Percentiles rank a stretch among this genome's conserved stretches.
These are phyloP conservation scores for Trinorchestia longiramus DNA, from an alignment of 1,140 invertebrate species.

Conservation along the genomic window DNA sequence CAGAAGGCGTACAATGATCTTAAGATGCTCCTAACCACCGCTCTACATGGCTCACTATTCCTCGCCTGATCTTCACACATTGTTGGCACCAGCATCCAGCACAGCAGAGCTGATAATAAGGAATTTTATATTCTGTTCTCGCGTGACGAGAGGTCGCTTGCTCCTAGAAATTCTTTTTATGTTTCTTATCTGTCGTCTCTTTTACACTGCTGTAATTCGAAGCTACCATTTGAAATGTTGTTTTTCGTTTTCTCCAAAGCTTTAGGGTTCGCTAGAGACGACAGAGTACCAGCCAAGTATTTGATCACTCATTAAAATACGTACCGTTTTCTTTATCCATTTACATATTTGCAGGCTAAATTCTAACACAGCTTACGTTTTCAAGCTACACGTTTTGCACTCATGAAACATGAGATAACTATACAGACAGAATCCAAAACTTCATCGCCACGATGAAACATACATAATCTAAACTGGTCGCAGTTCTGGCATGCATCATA, in stretches of 20 bases:
- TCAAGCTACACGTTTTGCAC: too few relatives aligned
- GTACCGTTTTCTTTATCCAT: too few relatives aligned
- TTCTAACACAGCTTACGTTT: too few relatives aligned
- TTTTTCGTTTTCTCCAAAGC: neutral
- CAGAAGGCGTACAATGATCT: neutral
- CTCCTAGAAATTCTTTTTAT: neutral
- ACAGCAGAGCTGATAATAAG: neutral
- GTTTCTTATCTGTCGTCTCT: neutral
- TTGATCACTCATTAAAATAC: neutral
- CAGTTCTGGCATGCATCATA: too few relatives aligned
- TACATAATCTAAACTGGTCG: too few relatives aligned
- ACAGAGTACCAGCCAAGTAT: neutral
- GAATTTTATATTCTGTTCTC: neutral
- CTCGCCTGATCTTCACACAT: too few relatives aligned
- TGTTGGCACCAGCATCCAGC: neutral
- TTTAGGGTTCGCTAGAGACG: too few relatives aligned
- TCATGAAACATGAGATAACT: too few relatives aligned
- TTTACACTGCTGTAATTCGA: neutral
- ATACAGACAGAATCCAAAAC: too few relatives aligned
- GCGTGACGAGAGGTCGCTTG: neutral
- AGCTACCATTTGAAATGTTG: neutral
- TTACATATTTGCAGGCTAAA: too few relatives aligned
- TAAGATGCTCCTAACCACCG: neutral
- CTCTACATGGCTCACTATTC: neutral
- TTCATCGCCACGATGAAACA: too few relatives aligned